Conservation (phyloP, 2,113 vertebrate species). For the Crocuta crocuta region DNA sequence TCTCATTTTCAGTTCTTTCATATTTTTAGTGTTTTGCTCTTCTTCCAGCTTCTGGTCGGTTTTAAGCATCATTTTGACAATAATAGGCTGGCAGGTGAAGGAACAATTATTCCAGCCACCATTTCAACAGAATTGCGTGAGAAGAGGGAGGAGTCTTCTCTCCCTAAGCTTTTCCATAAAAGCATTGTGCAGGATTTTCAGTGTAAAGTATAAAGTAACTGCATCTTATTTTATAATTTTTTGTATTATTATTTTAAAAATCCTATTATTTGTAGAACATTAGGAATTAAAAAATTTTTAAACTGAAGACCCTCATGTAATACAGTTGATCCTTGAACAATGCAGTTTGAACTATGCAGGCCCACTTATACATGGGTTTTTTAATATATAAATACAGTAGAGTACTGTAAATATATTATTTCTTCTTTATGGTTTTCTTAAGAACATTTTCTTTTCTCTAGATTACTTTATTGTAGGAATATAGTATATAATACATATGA, state of each 20-base stretch:
- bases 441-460: neutral
- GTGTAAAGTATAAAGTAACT: neutral
- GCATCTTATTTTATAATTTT: neutral
- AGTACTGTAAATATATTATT: neutral
- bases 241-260: neutral
- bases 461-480: neutral
- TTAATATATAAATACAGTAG: neutral
- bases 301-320: neutral
- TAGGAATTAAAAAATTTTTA: neutral
- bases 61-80: conserved; percentile 31
- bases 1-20: neutral
- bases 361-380: neutral
- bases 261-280: neutral
- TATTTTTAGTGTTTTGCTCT: neutral
- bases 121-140: neutral
- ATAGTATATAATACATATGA: neutral
- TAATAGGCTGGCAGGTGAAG: neutral
- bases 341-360: no score
- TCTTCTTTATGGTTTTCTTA: neutral
- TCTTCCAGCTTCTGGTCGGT: neutral
- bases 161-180: neutral
- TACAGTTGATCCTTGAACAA: neutral
- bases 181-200: neutral
- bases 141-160: neutral
- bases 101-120: neutral